phyloP scores from a whole-genome alignment of 2,888 invertebrate species.

The Euphydryas editha region DNA sequence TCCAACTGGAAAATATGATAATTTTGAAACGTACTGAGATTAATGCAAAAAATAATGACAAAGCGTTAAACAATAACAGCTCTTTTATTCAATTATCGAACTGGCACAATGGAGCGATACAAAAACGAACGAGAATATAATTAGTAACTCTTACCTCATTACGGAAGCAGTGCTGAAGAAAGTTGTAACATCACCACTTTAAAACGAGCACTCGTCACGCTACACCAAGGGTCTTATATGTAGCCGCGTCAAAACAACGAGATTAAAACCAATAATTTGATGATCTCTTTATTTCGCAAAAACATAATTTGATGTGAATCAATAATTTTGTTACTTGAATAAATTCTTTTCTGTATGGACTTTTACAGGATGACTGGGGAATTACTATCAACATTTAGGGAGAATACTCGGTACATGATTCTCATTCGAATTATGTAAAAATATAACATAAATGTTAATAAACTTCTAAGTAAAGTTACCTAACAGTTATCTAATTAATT shows the following conservation, averaged over 20 bases:
- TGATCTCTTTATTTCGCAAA: background rate
- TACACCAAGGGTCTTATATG: background rate
- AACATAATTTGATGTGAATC: too few relatives aligned
- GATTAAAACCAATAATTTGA: background rate
- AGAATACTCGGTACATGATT: too few relatives aligned
- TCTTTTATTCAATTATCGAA: slow-evolving; percentile 52
- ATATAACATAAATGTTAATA: too few relatives aligned
- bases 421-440: too few relatives aligned
- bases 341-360: too few relatives aligned
- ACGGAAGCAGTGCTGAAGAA: slow-evolving; percentile 50
- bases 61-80: background rate
- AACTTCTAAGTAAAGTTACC: too few relatives aligned
- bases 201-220: slow-evolving; percentile 40
- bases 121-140: slow-evolving; percentile 48
- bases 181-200: slow-evolving; percentile 48
- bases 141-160: slow-evolving; percentile 59
- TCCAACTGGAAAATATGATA: too few relatives aligned
- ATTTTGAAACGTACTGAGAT: background rate
- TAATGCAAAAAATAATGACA: background rate
- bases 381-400: too few relatives aligned
- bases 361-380: too few relatives aligned
- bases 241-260: background rate
- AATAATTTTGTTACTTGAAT: too few relatives aligned
- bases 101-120: slow-evolving; percentile 59
- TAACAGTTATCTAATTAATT: too few relatives aligned